Percentiles rank a stretch among this genome's conserved stretches.
These are phyloP conservation scores for Amblyornis subalaris DNA, from an alignment of 2,113 vertebrate species.

Conservation along the genomic window DNA sequence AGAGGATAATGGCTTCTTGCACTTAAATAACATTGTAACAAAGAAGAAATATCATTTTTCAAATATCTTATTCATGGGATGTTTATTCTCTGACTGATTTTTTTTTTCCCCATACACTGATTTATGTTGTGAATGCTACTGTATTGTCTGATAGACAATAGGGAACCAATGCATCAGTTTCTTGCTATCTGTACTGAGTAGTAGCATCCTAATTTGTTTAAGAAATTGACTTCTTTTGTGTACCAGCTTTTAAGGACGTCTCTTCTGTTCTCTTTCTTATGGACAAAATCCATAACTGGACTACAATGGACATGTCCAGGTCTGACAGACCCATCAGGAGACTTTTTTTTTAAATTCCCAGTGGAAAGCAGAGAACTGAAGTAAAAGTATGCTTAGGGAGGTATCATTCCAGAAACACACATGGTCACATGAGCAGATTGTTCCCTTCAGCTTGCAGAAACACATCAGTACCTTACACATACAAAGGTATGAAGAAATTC, in stretches of 20 bases:
- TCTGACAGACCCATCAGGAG: neutral
- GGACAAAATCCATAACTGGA: neutral
- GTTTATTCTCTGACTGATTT: conserved; percentile 27
- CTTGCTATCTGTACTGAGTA: neutral
- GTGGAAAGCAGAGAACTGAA: neutral
- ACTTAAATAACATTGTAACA: neutral
- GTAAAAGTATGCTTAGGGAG: neutral
- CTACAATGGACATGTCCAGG: fast-evolving
- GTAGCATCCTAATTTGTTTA: neutral
- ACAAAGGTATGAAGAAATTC: neutral
- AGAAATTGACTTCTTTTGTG: neutral
- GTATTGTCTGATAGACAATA: neutral
- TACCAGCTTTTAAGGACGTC: neutral
- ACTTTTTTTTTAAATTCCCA: neutral
- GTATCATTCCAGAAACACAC: neutral
- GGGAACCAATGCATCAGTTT: neutral
- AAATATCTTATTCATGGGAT: neutral
- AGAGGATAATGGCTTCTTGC: conserved; percentile 19
- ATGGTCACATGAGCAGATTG: neutral
- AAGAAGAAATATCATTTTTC: conserved; percentile 22
- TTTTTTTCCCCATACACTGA: neutral
- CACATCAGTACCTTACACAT: neutral
- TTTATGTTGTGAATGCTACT: neutral
- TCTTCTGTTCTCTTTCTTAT: neutral
- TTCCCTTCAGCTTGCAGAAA: neutral